phyloP scores from a whole-genome alignment of 2,113 vertebrate genomes.

The Tachysurus vachellii region DNA sequence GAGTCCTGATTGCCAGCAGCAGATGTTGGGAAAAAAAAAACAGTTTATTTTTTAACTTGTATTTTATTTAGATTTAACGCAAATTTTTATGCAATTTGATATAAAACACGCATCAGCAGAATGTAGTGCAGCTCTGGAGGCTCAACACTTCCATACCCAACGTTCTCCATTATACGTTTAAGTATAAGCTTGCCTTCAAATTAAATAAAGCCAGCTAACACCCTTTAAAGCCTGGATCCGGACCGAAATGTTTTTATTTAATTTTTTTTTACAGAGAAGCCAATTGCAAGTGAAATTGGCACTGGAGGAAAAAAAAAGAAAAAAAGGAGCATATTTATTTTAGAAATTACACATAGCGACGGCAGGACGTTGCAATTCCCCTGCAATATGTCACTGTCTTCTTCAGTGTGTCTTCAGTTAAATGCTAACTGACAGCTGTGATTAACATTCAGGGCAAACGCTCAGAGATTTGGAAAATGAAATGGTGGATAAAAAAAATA shows the following conservation, averaged over 20 bases:
- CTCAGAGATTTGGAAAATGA: conserved; percentile 35
- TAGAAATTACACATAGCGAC: conserved; percentile 56
- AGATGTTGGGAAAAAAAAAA: neutral
- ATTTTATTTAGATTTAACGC: neutral
- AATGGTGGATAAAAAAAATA: conserved; percentile 32
- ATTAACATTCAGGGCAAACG: conserved; percentile 50
- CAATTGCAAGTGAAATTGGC: neutral
- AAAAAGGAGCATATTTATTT: conserved; percentile 31
- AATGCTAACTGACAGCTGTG: conserved; percentile 39
- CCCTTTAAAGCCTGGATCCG: neutral
- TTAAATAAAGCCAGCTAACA: conserved; percentile 38
- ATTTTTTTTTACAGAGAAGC: neutral
- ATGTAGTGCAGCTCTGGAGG: neutral
- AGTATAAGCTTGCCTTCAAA: conserved; percentile 40
- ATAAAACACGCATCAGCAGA: neutral
- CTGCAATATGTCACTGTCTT: conserved; percentile 49
- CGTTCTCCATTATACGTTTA: conserved; percentile 40
- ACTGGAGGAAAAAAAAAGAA: conserved; percentile 37
- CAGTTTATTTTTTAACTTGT: neutral
- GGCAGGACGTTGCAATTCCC: conserved; percentile 32
- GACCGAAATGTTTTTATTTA: neutral
- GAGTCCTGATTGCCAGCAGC: neutral
- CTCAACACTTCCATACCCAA: neutral
- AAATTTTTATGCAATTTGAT: neutral
- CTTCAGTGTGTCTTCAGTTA: conserved; percentile 41